phyloP scores from a whole-genome alignment of 2,888 invertebrate genomes.

The Lottia gigantea region DNA sequence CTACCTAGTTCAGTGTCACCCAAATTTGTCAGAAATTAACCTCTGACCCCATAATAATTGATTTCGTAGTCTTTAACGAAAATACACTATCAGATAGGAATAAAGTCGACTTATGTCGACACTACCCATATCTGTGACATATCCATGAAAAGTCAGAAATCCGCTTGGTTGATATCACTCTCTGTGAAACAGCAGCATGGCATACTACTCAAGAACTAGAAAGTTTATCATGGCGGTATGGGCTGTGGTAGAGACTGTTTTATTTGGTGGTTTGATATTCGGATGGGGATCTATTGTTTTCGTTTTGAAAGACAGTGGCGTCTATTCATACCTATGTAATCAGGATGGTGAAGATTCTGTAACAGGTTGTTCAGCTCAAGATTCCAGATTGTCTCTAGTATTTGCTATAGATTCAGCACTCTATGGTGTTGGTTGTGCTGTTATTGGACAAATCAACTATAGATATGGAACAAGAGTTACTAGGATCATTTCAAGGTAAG shows the following conservation, averaged over 20 bases:
- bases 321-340: conserved; percentile 42
- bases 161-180: too few relatives aligned
- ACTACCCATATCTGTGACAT: too few relatives aligned
- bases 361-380: conserved; percentile 37
- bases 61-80: too few relatives aligned
- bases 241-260: conserved; percentile 47
- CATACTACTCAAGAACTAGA: background rate
- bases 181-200: too few relatives aligned
- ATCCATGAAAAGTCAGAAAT: too few relatives aligned
- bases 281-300: conserved; percentile 55
- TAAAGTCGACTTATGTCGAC: too few relatives aligned
- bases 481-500: conserved; percentile 47
- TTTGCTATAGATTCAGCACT: conserved; percentile 49
- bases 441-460: conserved; percentile 50
- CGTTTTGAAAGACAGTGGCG: conserved; percentile 44
- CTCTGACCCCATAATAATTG: too few relatives aligned
- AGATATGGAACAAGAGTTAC: conserved; percentile 51
- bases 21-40: too few relatives aligned
- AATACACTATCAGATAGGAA: too few relatives aligned
- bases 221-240: conserved; percentile 26
- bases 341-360: background rate
- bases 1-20: too few relatives aligned
- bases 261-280: conserved; percentile 49
- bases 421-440: conserved; percentile 49
- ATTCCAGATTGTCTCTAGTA: conserved; percentile 41